A percentile compares a stretch with the other conserved stretches of the same genome.
Conservation (phyloP, 2,797 vertebrate genomes). For the Euthynnus affinis region DNA sequence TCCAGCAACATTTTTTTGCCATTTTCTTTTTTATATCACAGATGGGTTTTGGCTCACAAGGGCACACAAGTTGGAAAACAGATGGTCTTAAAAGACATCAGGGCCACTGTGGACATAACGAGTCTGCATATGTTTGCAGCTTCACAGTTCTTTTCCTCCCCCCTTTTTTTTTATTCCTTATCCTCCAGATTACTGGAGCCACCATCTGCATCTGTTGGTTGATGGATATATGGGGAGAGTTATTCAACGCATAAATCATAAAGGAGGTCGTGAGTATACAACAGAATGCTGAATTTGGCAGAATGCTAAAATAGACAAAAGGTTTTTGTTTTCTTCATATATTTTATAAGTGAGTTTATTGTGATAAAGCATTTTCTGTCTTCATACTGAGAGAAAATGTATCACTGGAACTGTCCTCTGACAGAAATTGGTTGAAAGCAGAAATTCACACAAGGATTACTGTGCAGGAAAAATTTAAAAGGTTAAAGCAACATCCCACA, state of each 20-base stretch:
- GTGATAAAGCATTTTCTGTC: conserved; percentile 65
- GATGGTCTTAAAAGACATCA: conserved; percentile 83
- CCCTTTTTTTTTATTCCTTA: conserved; percentile 39
- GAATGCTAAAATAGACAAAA: conserved; percentile 66
- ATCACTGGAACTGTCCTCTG: conserved; percentile 57
- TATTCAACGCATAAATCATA: conserved; percentile 69
- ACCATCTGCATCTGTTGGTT: conserved; percentile 76
- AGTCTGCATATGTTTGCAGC: conserved; percentile 80
- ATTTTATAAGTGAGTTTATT: conserved; percentile 65
- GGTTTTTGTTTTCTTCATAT: conserved; percentile 60
- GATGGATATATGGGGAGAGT: conserved; percentile 65
- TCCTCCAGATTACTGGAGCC: conserved; percentile 70
- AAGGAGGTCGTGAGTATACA: conserved; percentile 41
- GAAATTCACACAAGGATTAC: conserved; percentile 60
- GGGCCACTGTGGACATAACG: conserved; percentile 74
- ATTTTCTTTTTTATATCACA: conserved; percentile 65
- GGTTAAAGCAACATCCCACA: conserved; percentile 54
- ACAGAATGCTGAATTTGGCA: conserved; percentile 57
- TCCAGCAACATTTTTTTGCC: conserved; percentile 30
- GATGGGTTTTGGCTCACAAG: conserved; percentile 70
- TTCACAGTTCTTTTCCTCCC: conserved; percentile 38
- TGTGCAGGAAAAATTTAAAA: conserved; percentile 49
- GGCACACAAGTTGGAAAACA: conserved; percentile 73
- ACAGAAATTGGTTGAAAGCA: conserved; percentile 68
- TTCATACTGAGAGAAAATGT: conserved; percentile 40